Base-by-base conservation (phyloP, 2,113 vertebrate species). In the Lasiurus borealis region DNA sequence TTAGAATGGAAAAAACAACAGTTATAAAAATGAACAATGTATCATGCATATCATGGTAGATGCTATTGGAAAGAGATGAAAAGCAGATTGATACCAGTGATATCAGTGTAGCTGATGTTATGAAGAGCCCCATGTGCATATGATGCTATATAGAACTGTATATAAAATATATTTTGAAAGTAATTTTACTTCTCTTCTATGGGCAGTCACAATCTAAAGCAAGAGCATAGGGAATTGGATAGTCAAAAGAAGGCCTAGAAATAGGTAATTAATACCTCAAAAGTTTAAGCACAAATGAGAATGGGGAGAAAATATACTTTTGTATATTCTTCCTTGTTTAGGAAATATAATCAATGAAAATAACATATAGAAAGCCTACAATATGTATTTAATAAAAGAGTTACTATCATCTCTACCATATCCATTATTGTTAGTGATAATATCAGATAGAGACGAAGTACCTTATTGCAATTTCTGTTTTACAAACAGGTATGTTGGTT, bases 41-140 rank as follows among this genome's bases (percentile, higher is more conserved):
- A 29, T 62, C 50, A 78, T 73, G n/a, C 21, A 50, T 68, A 69
- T 16, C n/a, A 52, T 78, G 52, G 23, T 46, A 25, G 48, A 57
- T 95, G 34, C 62, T 88, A 72, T 29, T 96, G 29, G 64, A 86
- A 91, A 72, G 29, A 84, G 59, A 90, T 90, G 31, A 68, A 78
- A 78, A 64, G 25, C 27, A 82, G 21, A 73, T 23, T 48, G 34
- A 91, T 3, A 25, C 14, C 72, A 50, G 62, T 46, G 52, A 16
- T 92, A 1, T 86, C n/a, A 50, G 3, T n/a, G 19, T 16, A 29
- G 18, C 25, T 90, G 34, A 62, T 44, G 6, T 72, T 77, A 69
- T 36, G 25, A 76, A 73, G 36, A 46, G 25, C 0, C 3, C 19
- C 14, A 3, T 44, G 29, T 64, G 4, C 57, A 1, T 59, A 5